phyloP scores from a whole-genome alignment of 2,888 invertebrate species.

The Cyaniris semiargus region DNA sequence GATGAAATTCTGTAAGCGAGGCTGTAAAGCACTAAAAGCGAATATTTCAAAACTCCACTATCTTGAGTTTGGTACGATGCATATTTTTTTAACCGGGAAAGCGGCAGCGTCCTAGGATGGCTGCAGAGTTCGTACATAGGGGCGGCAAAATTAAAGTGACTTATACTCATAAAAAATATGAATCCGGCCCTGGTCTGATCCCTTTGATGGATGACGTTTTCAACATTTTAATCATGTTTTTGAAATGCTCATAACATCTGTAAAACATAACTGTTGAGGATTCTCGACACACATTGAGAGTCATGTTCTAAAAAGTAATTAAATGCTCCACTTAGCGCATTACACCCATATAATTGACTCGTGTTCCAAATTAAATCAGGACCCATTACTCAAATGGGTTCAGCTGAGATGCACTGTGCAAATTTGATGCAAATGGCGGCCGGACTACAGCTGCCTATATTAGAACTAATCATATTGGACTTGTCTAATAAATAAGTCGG shows the following conservation, averaged over 20 bases:
- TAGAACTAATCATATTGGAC: constrained; percentile 2
- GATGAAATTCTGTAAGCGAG: no score
- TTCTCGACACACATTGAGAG: background rate
- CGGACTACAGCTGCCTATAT: background rate
- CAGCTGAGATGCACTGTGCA: constrained; percentile 7
- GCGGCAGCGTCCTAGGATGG: no score
- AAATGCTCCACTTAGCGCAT: background rate
- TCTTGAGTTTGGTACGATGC: no score
- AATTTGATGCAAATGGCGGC: background rate
- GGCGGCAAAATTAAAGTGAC: no score
- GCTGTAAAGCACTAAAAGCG: no score
- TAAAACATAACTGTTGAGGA: background rate
- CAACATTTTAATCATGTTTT: background rate
- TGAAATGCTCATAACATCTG: background rate
- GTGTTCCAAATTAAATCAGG: constrained; percentile 14
- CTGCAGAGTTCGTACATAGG: no score
- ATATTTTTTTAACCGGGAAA: no score
- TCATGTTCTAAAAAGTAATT: background rate
- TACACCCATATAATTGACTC: constrained; percentile 12
- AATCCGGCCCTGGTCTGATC: no score
- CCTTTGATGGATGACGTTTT: no score
- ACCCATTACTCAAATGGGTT: constrained; percentile 18
- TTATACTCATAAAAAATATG: no score
- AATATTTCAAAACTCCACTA: no score
- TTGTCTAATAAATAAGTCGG: background rate